These are phyloP conservation scores for Rhipidura dahli DNA, from an alignment of 2,113 vertebrate species.

Conservation along the genomic window DNA sequence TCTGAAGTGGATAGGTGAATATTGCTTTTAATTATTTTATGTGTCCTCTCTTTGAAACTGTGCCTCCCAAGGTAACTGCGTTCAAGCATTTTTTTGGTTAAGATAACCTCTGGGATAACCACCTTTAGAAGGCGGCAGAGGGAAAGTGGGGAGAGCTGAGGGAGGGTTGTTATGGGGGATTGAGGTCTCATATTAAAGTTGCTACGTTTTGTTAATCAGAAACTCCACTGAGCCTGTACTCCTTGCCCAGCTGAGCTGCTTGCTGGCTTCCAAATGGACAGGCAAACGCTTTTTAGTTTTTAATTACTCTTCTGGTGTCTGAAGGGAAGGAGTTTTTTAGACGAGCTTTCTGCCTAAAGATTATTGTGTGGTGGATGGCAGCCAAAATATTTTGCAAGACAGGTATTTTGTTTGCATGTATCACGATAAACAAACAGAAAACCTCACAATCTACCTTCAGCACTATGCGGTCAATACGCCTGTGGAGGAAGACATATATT, in stretches of 20 bases:
- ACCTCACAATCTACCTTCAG: background rate
- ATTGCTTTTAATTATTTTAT: conserved; percentile 20
- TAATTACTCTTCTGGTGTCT: conserved; percentile 8
- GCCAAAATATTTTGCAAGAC: conserved; percentile 53
- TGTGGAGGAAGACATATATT: conserved; percentile 22
- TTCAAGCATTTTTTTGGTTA: conserved; percentile 13
- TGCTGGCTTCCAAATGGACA: background rate
- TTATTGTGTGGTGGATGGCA: conserved; percentile 9
- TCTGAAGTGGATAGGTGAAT: conserved; percentile 37
- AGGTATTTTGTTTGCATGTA: conserved; percentile 49
- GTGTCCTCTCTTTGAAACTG: conserved; percentile 45
- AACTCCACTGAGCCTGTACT: background rate
- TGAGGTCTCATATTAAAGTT: background rate
- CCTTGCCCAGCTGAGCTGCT: background rate
- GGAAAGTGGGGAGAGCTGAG: background rate
- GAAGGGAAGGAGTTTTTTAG: conserved; percentile 14
- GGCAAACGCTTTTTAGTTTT: background rate
- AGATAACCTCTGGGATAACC: conserved; percentile 2
- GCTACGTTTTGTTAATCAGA: background rate
- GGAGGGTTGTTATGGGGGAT: background rate
- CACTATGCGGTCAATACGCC: background rate
- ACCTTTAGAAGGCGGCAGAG: background rate
- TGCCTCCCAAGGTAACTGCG: background rate
- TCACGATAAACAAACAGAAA: conserved; percentile 44
- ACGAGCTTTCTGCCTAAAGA: background rate